Percentiles rank a stretch among this genome's conserved stretches.
These are phyloP conservation scores for Elaeidobius kamerunicus DNA, from an alignment of 2,888 invertebrate genomes.

Conservation along the genomic window DNA sequence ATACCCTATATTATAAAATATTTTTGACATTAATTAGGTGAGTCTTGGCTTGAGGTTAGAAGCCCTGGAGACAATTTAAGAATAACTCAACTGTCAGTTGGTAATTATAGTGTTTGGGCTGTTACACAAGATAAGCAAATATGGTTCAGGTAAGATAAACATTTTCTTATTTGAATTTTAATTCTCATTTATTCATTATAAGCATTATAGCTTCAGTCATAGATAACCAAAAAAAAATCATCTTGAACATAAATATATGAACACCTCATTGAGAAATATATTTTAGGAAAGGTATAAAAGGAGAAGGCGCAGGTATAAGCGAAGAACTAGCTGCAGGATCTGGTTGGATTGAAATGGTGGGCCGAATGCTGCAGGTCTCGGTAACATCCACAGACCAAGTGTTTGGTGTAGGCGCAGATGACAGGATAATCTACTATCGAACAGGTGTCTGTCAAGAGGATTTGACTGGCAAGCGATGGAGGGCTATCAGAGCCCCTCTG, in stretches of 20 bases:
- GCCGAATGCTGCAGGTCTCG: constrained; percentile 78
- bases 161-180: too few species aligned
- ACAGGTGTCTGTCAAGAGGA: constrained; percentile 72
- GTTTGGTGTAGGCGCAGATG: constrained; percentile 80
- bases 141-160: constrained; percentile 87
- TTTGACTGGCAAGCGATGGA: constrained; percentile 86
- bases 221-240: too few species aligned
- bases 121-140: constrained; percentile 79
- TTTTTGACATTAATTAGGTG: constrained; percentile 42
- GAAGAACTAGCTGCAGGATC: constrained; percentile 76
- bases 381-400: constrained; percentile 83
- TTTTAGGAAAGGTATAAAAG: constrained; percentile 48
- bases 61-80: constrained; percentile 69
- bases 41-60: constrained; percentile 77
- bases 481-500: constrained; percentile 72
- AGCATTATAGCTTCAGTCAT: too few species aligned
- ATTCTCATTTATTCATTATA: too few species aligned
- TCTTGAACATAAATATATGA: too few species aligned
- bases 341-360: constrained; percentile 89
- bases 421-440: constrained; percentile 77
- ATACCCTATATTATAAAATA: too few species aligned
- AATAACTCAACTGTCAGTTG: constrained; percentile 76
- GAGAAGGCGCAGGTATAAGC: constrained; percentile 66
- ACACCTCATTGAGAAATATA: too few species aligned
- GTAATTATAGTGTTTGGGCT: constrained; percentile 75